A percentile compares a stretch with the other conserved stretches of the same genome.
Conservation (phyloP, 2,888 invertebrate species). For the Epirrita christyi region DNA sequence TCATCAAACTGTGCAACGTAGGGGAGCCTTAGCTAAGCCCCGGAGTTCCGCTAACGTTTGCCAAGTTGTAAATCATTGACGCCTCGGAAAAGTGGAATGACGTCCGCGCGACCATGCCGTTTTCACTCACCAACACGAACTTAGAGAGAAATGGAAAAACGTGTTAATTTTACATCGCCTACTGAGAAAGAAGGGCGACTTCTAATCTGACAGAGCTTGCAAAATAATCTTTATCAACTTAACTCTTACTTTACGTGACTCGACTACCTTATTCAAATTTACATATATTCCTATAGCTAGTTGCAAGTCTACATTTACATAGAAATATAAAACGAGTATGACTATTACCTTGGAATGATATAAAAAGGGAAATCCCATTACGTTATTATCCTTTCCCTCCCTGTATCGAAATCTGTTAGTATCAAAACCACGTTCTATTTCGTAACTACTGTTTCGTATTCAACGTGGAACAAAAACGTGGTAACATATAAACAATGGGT, state of each 20-base stretch:
- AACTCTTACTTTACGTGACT: conserved; percentile 1
- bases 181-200: conserved; percentile 49
- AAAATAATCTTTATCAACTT: conserved; percentile 8
- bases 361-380: no score
- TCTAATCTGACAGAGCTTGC: conserved; percentile 30
- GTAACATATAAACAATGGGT: conserved; percentile 30
- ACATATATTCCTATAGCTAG: not conserved
- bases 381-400: not conserved
- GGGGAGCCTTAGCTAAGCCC: conserved; percentile 45
- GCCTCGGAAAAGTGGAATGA: conserved; percentile 83
- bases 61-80: conserved; percentile 68
- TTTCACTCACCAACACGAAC: conserved; percentile 79
- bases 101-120: conserved; percentile 75
- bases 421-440: conserved; percentile 13
- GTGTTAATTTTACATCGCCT: conserved; percentile 60
- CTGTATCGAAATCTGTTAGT: not conserved
- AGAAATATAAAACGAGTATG: not conserved
- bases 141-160: conserved; percentile 74
- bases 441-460: conserved; percentile 26
- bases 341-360: not conserved
- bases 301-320: not conserved
- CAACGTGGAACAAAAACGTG: conserved; percentile 23
- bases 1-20: conserved; percentile 38
- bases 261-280: not conserved
- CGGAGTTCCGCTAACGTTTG: conserved; percentile 58